Evolutionary conservation across 1,140 invertebrate species (phyloP), one percentile per base, ranked within the genome.

Genomic region (Zaprionus capensis): DNA sequence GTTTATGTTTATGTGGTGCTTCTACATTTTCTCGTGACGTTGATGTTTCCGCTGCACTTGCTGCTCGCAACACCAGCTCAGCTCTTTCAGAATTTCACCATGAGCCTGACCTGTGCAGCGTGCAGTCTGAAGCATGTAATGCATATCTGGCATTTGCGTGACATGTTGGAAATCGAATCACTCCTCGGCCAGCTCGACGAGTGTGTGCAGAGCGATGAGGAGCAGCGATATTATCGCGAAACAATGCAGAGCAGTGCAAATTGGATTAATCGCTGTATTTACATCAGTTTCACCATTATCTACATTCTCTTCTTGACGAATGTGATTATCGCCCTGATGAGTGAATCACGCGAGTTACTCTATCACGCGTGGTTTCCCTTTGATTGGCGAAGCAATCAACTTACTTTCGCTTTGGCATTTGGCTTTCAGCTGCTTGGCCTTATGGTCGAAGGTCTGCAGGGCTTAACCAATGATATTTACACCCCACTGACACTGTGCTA

Each of bases 321-420:
- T 4, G 6, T 11, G 1, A 41, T 67, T 3, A 5, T 75, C 0
- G 20, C 53, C 5, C 38, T 71, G 2, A 22, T 5, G 7, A 3
- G 12, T n/a, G 62, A 51, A 5, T n/a, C 53, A 3, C 17, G 53
- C 2, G 56, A 71, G 2, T 22, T 87, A 0, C 0, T 87, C 0
- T 87, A 82, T 24, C 57, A 65, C 6, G 83, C 83, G 0, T 87
- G 75, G 51, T 74, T 80, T 7, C 83, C 83, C 0, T 86, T 86
- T 4, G 56, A 86, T 26, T 74, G 68, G 70, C 44, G 22, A 1
- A 4, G 7, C 4, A 74, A 26, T 44, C 17, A 7, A 5, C 26
- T 14, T 0, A 6, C 24, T 0, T 82, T 34, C 17, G 31, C 34
- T 3, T 4, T 80, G 15, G 79, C 70, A 14, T 15, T 82, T 38